Percentiles rank a stretch among this genome's conserved stretches.
These are phyloP conservation scores for Pyrocephalus nanus DNA, from an alignment of 2,797 vertebrate species.

Conservation along the genomic window DNA sequence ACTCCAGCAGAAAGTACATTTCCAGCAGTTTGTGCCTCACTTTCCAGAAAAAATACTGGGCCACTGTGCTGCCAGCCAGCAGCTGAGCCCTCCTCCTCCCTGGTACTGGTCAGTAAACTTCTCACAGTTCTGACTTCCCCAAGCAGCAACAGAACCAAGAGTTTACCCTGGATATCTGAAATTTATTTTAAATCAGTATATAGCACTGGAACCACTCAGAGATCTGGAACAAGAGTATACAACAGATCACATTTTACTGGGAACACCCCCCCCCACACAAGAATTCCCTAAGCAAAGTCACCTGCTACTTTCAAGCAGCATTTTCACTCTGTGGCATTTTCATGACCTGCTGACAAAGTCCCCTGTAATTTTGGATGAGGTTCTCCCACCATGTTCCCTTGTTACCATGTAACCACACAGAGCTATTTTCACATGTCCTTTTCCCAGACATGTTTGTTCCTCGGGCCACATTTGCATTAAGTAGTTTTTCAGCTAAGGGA, in stretches of 20 bases:
- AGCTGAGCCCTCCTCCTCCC: background rate
- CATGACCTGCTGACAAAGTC: background rate
- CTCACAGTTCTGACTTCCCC: background rate
- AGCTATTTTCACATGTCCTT: background rate
- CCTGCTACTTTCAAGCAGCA: background rate
- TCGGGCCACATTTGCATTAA: background rate
- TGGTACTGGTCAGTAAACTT: background rate
- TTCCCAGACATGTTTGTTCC: background rate
- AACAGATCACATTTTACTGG: background rate
- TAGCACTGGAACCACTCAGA: background rate
- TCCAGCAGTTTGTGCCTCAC: background rate
- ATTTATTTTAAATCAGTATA: background rate
- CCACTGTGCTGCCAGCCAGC: background rate
- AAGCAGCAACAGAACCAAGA: background rate
- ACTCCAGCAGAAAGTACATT: background rate
- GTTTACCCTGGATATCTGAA: accelerated
- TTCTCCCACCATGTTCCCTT: background rate
- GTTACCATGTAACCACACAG: background rate
- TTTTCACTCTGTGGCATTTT: background rate
- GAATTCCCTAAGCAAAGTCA: background rate
- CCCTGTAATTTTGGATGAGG: background rate
- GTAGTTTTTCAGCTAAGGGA: background rate
- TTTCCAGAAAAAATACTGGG: background rate
- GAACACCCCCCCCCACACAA: background rate
- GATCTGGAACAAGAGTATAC: background rate